Base-by-base conservation (phyloP, 2,113 vertebrate species). In the Cyphomyrus discorhynchus region DNA sequence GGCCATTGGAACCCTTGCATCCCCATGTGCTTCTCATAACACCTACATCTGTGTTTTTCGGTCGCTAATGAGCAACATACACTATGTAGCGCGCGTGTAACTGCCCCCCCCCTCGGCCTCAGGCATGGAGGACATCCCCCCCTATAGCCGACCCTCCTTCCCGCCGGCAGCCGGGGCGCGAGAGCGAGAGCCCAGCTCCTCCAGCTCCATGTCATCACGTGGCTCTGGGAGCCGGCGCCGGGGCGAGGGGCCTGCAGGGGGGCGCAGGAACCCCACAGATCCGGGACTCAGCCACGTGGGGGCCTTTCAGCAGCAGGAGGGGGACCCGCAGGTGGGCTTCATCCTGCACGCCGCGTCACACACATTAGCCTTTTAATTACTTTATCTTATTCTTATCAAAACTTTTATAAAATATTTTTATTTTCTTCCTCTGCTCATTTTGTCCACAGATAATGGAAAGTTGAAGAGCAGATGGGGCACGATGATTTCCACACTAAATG, bases 111-210 rank as follows among this genome's bases (percentile, higher is more conserved):
- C 9, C 85, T 70, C 27, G 21, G n/a, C 24, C 52, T 62, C 89
- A 94, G 96, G 92, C 92, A 93, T 96, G 94, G 97, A 97, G 93
- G 97, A 98, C 93, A 95, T 98, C 92, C 95, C 95, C 90, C 96
- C 97, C 27, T 99, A 98, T 91, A 98, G 96, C 92, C 97, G 97
- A 94, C 97, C 98, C 90, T 97, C 97, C 3, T 98, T 98, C 94
- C 98, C 97, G 82, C 97, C 96, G 50, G 97, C 97, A 90, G 97
- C 97, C 89, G 95, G 96, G 93, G 96, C 95, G 13, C 85, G 85
- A 91, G 93, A 94, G 58, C 93, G 97, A 94, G 97, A 96, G 91
- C 96, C 96, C 47, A 97, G 97, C 91, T 97, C 96, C 88, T 97
- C 97, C 92, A 97, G 96, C 92, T 97, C 97, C 39, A 95, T 97